phyloP scores from a whole-genome alignment of 2,113 vertebrate genomes.

The Nyctibius bracteatus region DNA sequence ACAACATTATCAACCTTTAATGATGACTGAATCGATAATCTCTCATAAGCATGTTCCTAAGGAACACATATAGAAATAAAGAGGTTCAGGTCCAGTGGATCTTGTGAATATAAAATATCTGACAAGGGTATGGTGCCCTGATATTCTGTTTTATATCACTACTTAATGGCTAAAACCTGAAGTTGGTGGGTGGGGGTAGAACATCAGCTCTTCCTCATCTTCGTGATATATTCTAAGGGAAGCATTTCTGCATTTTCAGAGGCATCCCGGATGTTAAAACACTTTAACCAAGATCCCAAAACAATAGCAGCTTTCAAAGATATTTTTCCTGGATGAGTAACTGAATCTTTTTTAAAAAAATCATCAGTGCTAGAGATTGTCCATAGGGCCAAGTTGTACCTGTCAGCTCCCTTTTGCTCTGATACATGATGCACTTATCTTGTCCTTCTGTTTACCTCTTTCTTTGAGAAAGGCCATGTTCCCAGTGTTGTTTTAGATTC shows the following conservation, averaged over 20 bases:
- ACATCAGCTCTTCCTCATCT: background rate
- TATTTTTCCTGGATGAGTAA: background rate
- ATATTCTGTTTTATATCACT: background rate
- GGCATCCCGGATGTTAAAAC: background rate
- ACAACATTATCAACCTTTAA: background rate
- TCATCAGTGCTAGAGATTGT: background rate
- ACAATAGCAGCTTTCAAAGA: background rate
- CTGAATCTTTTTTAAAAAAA: background rate
- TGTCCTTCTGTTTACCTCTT: background rate
- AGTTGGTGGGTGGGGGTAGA: background rate
- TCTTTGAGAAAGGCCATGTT: background rate
- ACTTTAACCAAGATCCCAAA: background rate
- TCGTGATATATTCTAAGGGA: background rate
- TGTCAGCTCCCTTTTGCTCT: background rate
- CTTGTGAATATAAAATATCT: background rate
- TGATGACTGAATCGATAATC: background rate
- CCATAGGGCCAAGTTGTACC: background rate
- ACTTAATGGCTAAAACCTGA: background rate
- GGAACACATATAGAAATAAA: background rate
- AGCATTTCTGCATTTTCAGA: background rate
- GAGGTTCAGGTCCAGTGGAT: background rate
- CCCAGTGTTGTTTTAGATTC: background rate
- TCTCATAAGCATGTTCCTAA: background rate
- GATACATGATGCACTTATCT: background rate
- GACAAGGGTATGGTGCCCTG: background rate